These are phyloP conservation scores for Drosophila picticornis DNA, from an alignment of 2,888 invertebrate genomes.

Conservation along the genomic window DNA sequence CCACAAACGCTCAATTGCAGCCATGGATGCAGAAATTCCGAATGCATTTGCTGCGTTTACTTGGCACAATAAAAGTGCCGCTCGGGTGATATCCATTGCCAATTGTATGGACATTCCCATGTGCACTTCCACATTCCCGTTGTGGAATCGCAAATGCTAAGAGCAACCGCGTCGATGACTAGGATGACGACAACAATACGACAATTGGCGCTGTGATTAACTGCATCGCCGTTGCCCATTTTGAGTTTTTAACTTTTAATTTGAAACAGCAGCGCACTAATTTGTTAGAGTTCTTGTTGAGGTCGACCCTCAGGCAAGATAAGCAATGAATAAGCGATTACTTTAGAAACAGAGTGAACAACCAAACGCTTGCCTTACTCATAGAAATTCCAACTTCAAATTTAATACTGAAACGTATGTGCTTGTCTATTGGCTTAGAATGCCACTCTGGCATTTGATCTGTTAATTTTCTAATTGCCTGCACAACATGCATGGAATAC, in stretches of 20 bases:
- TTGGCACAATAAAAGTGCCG: constrained; percentile 56
- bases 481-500: constrained; percentile 43
- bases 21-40: constrained; percentile 20
- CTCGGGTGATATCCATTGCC: constrained; percentile 56
- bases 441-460: constrained; percentile 22
- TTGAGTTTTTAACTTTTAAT: constrained; percentile 59
- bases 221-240: constrained; percentile 54
- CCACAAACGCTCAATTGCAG: constrained; percentile 41
- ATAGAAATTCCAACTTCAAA: background rate
- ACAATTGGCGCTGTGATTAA: constrained; percentile 66
- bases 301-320: constrained; percentile 1
- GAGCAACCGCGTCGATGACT: constrained; percentile 24
- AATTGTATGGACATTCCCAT: constrained; percentile 24
- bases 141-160: constrained; percentile 4
- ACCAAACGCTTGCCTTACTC: background rate
- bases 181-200: constrained; percentile 46
- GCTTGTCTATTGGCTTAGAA: background rate
- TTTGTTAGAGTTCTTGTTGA: constrained; percentile 39
- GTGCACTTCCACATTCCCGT: constrained; percentile 2
- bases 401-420: constrained; percentile 2
- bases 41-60: constrained; percentile 42
- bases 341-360: background rate
- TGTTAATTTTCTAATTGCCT: constrained; percentile 52
- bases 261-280: constrained; percentile 56
- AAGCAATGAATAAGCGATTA: background rate